Base-by-base conservation (phyloP, 2,113 vertebrate genomes). In the Sinocyclocheilus anophthalmus region DNA sequence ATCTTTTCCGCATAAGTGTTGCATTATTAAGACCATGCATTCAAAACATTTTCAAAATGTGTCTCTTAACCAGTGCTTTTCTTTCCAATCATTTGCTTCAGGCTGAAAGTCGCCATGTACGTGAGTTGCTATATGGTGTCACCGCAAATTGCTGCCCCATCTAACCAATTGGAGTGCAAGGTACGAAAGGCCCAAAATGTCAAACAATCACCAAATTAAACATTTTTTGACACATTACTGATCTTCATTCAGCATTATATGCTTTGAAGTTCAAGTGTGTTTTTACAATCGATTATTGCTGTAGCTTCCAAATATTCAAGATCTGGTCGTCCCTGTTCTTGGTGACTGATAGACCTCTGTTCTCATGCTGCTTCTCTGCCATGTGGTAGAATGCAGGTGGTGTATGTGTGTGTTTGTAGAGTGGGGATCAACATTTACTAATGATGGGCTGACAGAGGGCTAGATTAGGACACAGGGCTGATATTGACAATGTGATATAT, bases 401-500 rank as follows among this genome's bases (percentile, higher is more conserved):
- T 86, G 82, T 84, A 77, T 69, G 39, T 85, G 82, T 82, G 87
- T 82, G 81, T 73, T 82, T 76, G 69, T 84, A 76, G 26, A 75
- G 63, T 84, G 63, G 65, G 65, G 72, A 77, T 50, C 81, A 88
- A 84, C 89, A 86, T 88, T 93, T 91, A 92, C 91, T 93, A 94
- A 94, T 92, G 91, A 93, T 89, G 93, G 93, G 93, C 91, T 94
- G 94, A 95, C 92, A 94, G 87, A 89, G 90, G 85, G 88, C 83
- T 69, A 91, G 90, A 92, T 94, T 92, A 90, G 87, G 90, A 92
- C 86, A 76, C 45, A 59, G 76, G 88, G 50, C 90, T 93, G 91
- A 94, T 91, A 91, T 67, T 94, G 92, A 95, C 92, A 91, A 94
- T 92, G 92, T 84, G 86, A 92, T 90, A 90, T 91, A 92, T 92